phyloP scores from a whole-genome alignment of 2,113 vertebrate genomes.

The Etia nguti region DNA sequence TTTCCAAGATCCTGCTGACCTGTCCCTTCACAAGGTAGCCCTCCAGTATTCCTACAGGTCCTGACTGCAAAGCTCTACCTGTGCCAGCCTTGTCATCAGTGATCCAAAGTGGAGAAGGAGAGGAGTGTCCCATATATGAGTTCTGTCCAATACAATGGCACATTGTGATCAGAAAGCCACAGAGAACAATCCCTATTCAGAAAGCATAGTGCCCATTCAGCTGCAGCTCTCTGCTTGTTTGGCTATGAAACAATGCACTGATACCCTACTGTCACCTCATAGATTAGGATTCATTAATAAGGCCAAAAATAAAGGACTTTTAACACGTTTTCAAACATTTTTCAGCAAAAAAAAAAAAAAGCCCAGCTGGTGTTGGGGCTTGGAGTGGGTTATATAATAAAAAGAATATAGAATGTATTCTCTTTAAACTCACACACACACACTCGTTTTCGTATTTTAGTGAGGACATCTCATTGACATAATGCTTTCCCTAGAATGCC shows the following conservation, averaged over 20 bases:
- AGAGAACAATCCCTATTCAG: conserved; percentile 71
- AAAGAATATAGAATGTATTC: not conserved
- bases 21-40: not conserved
- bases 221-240: conserved; percentile 50
- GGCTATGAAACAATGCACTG: conserved; percentile 56
- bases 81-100: conserved; percentile 12
- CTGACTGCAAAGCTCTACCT: conserved; percentile 21
- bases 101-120: conserved; percentile 17
- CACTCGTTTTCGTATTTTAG: not conserved
- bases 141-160: conserved; percentile 74
- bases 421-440: not conserved
- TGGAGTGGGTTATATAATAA: not conserved
- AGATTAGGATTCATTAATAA: conserved; percentile 36
- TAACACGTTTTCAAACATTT: not conserved
- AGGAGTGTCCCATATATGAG: conserved; percentile 72
- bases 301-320: not conserved
- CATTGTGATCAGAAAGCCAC: conserved; percentile 66
- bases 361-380: not conserved
- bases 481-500: not conserved
- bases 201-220: conserved; percentile 65
- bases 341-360: not conserved
- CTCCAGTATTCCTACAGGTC: not conserved
- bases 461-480: not conserved
- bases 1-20: not conserved
- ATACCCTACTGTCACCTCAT: conserved; percentile 32